Evolutionary conservation across 2,888 invertebrate species (phyloP).

Genomic region (Coenonympha arcania): DNA sequence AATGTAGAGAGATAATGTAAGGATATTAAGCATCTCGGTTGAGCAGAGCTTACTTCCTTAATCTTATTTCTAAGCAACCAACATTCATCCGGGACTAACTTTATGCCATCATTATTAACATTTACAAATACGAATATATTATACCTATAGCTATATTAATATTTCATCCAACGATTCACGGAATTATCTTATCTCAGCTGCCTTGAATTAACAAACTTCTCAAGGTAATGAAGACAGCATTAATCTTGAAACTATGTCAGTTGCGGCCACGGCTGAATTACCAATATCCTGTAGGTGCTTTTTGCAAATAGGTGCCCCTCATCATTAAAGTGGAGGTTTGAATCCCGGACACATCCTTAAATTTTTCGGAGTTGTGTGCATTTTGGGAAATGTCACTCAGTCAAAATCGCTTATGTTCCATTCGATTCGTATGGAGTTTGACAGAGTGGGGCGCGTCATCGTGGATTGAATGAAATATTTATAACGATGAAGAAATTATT

Average conservation of each 20-base stretch:
- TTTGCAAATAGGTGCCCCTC: no score
- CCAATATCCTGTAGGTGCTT: no score
- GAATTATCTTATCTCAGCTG: background rate
- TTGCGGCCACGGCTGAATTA: no score
- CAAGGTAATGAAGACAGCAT: background rate
- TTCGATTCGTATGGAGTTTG: no score
- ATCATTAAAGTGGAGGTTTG: no score
- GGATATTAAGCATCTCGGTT: slow-evolving; percentile 18
- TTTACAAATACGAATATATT: background rate
- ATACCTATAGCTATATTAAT: background rate
- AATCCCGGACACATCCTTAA: no score
- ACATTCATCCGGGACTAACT: slow-evolving; percentile 5
- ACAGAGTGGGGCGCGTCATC: no score
- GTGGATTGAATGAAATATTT: no score
- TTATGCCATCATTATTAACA: background rate
- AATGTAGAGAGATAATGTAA: slow-evolving; percentile 20
- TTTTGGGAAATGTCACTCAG: no score
- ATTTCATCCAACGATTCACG: background rate
- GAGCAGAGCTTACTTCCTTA: slow-evolving; percentile 16
- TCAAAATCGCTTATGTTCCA: no score
- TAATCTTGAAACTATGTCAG: background rate
- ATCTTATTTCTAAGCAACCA: slow-evolving; percentile 6
- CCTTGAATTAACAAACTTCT: background rate
- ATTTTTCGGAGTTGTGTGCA: no score
- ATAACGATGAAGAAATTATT: no score